Percentiles rank a stretch among this genome's conserved stretches.
phyloP scores from a whole-genome alignment of 2,888 invertebrate genomes.

The Dorcus parallelipipedus region DNA sequence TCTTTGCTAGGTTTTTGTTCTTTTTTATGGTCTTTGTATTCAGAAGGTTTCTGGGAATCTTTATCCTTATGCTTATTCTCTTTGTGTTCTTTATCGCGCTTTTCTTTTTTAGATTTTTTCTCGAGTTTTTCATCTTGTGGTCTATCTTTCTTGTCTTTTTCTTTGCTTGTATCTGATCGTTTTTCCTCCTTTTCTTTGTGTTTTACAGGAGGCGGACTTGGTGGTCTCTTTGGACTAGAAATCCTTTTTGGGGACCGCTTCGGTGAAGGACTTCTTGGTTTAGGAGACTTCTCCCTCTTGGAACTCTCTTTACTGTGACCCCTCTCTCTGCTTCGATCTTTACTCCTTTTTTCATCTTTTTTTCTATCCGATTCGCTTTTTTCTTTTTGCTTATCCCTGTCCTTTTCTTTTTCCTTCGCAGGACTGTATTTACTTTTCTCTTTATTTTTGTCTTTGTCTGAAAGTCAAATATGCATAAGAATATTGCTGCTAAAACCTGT shows the following conservation, averaged over 20 bases:
- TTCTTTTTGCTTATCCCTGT: conserved; percentile 49
- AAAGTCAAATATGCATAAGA: conserved; percentile 5
- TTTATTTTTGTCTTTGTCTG: conserved; percentile 38
- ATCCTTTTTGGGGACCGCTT: conserved; percentile 41
- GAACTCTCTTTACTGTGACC: conserved; percentile 52
- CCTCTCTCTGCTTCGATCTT: conserved; percentile 52
- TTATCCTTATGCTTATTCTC: conserved; percentile 42
- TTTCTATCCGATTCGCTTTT: conserved; percentile 50
- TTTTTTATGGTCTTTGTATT: conserved; percentile 54
- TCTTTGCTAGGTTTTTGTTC: conserved; percentile 30
- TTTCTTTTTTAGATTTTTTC: conserved; percentile 52
- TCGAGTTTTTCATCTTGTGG: conserved; percentile 26
- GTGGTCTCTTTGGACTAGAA: conserved; percentile 39
- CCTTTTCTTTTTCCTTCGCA: conserved; percentile 52
- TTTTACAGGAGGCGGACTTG: conserved; percentile 23
- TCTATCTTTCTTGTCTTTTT: conserved; percentile 33
- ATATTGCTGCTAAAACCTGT: not conserved
- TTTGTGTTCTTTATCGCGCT: conserved; percentile 60
- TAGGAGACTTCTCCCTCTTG: conserved; percentile 50
- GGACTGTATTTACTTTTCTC: conserved; percentile 55
- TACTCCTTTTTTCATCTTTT: conserved; percentile 49
- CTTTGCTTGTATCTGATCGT: conserved; percentile 37
- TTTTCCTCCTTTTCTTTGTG: conserved; percentile 37
- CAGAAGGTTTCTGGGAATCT: conserved; percentile 41
- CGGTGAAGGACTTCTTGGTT: conserved; percentile 39